Evolutionary conservation across 2,888 invertebrate species (phyloP).

Genomic region (Baronia brevicornis): DNA sequence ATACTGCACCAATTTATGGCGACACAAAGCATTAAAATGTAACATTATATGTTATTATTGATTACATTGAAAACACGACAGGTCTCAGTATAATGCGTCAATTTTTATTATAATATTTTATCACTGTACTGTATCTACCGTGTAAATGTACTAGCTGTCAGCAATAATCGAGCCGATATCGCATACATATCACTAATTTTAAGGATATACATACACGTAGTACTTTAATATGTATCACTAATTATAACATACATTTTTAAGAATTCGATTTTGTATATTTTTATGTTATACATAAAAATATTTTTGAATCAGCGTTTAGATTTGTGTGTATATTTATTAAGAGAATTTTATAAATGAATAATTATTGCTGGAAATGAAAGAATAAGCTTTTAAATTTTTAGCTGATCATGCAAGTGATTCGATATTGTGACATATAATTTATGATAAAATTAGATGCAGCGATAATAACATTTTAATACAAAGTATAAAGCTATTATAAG

Average conservation of each 20-base stretch:
- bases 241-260: conserved; percentile 10
- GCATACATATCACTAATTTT: conserved; percentile 67
- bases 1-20: no score
- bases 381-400: no score
- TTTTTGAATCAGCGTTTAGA: no score
- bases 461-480: no score
- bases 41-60: no score
- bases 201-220: conserved; percentile 40
- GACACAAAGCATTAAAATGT: no score
- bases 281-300: conserved; percentile 1
- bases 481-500: no score
- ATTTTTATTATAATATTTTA: conserved; percentile 6
- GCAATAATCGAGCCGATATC: conserved; percentile 64
- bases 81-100: conserved; percentile 1
- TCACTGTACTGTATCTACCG: background rate
- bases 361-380: no score
- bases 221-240: conserved; percentile 32
- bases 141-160: conserved; percentile 23
- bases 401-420: no score
- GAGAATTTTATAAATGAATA: no score
- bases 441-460: no score
- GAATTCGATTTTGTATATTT: conserved; percentile 6
- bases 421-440: no score
- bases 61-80: conserved; percentile 8
- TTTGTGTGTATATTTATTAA: conserved; percentile 6